phyloP scores from a whole-genome alignment of 1,140 invertebrate genomes.

The Euura lappo region DNA sequence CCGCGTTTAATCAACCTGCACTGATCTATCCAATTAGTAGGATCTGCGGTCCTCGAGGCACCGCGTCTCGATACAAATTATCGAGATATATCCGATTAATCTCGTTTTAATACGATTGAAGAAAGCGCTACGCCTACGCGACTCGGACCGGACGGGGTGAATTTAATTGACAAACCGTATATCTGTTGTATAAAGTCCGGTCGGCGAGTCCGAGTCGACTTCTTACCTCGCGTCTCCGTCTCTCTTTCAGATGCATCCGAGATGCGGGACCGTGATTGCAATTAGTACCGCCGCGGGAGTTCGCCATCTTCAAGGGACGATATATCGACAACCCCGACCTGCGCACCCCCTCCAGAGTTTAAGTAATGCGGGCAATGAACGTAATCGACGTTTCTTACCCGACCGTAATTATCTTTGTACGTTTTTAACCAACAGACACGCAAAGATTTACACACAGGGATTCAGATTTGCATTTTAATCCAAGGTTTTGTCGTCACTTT shows the following conservation, averaged over 20 bases:
- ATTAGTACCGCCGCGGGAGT: slow-evolving; percentile 45
- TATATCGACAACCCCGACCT: background rate
- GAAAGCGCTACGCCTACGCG: background rate
- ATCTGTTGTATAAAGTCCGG: no score
- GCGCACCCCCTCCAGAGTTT: background rate
- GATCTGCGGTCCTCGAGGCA: background rate
- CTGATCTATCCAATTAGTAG: slow-evolving; percentile 5
- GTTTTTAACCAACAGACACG: no score
- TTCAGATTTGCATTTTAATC: no score
- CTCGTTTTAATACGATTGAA: background rate
- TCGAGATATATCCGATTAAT: background rate
- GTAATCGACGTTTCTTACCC: slow-evolving; percentile 44
- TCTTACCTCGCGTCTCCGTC: background rate
- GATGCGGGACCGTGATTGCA: slow-evolving; percentile 40
- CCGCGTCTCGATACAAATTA: background rate
- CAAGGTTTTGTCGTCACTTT: no score
- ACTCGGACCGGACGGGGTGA: background rate
- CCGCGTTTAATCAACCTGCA: background rate
- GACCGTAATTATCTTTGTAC: no score
- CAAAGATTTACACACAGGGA: no score
- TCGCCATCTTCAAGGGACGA: background rate
- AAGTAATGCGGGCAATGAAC: slow-evolving; percentile 15
- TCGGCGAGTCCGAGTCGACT: background rate
- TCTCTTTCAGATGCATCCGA: background rate
- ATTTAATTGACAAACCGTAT: background rate